phyloP scores from a whole-genome alignment of 2,888 invertebrate species.

The Dromius quadrimaculatus region DNA sequence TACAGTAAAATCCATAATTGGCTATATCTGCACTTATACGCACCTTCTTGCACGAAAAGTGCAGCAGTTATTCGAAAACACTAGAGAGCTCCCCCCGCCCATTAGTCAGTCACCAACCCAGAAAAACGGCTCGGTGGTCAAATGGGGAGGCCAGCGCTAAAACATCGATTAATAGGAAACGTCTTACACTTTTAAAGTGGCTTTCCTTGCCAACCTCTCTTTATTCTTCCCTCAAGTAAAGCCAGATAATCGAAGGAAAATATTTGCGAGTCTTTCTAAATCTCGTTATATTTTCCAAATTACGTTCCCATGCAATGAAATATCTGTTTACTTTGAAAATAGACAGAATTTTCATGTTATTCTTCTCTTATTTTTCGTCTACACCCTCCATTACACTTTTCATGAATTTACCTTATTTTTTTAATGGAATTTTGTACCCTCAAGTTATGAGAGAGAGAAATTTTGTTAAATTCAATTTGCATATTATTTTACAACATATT shows the following conservation, averaged over 20 bases:
- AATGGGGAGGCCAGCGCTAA: too few species aligned
- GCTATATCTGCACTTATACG: too few species aligned
- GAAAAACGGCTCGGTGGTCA: too few species aligned
- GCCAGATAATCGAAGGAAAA: slow-evolving; percentile 21
- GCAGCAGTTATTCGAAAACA: too few species aligned
- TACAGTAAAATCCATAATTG: too few species aligned
- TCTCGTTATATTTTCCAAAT: slow-evolving; percentile 16
- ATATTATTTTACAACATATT: slow-evolving; percentile 48
- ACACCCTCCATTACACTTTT: neutral
- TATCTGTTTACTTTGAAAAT: slow-evolving; percentile 29
- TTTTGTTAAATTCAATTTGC: slow-evolving; percentile 49
- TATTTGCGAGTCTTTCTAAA: slow-evolving; percentile 20
- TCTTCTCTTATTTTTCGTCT: slow-evolving; percentile 19
- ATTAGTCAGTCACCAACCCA: too few species aligned
- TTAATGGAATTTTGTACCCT: slow-evolving; percentile 2
- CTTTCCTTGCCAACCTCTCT: too few species aligned
- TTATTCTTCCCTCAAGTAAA: too few species aligned
- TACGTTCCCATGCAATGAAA: slow-evolving; percentile 8
- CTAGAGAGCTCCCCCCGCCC: slow-evolving; percentile 2
- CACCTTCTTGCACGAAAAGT: too few species aligned
- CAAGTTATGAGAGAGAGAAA: slow-evolving; percentile 25
- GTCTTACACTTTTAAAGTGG: slow-evolving; percentile 21
- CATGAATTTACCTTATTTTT: slow-evolving; percentile 13
- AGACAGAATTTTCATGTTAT: slow-evolving; percentile 9
- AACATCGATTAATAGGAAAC: too few species aligned